phyloP scores from a whole-genome alignment of 2,113 vertebrate genomes.

The Otis tarda region DNA sequence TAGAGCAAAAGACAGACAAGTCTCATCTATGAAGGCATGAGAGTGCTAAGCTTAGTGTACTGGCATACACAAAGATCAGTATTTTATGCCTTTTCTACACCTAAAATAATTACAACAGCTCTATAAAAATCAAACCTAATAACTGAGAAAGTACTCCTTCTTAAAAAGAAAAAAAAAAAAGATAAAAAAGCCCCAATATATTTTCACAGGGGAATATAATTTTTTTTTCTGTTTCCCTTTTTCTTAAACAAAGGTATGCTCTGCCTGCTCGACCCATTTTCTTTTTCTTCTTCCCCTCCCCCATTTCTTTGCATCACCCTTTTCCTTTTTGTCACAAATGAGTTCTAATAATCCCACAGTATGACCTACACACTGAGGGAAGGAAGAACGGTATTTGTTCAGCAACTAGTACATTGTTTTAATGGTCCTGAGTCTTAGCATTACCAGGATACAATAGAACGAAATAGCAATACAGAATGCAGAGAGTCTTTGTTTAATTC shows the following conservation, averaged over 20 bases:
- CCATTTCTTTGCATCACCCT: background rate
- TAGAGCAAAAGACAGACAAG: background rate
- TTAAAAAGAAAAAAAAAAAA: background rate
- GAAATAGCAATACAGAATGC: background rate
- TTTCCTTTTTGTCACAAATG: background rate
- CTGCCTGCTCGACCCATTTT: background rate
- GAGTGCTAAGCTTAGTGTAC: background rate
- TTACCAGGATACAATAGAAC: background rate
- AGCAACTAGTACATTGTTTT: background rate
- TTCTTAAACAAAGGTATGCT: background rate
- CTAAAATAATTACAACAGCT: background rate
- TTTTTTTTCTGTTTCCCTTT: background rate
- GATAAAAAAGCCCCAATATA: background rate
- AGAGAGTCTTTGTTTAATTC: background rate
- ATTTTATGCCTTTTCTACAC: background rate
- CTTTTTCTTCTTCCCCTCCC: background rate
- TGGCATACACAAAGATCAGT: background rate
- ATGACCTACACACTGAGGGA: background rate
- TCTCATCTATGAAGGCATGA: background rate
- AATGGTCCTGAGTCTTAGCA: background rate
- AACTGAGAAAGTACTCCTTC: background rate
- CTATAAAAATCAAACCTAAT: background rate
- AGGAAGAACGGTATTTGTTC: background rate
- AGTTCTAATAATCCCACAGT: background rate
- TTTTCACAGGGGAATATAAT: background rate